Evolutionary conservation across 2,113 vertebrate genomes (phyloP).

Genomic region (Centropus bengalensis): DNA sequence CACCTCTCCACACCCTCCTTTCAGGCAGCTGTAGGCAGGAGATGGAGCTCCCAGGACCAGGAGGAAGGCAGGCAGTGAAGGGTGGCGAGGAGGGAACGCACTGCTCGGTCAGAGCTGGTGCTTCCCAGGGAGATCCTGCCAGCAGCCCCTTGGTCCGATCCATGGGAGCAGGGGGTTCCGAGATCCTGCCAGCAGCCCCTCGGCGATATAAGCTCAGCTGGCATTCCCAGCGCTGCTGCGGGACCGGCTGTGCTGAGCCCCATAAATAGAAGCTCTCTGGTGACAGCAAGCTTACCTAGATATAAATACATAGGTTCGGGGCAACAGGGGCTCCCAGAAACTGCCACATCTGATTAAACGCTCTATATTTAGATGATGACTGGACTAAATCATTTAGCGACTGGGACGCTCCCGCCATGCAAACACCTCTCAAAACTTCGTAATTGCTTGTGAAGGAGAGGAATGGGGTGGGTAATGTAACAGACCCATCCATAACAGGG

Average conservation of each 20-base stretch:
- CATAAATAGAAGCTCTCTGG: not conserved
- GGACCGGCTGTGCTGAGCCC: not conserved
- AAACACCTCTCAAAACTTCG: not conserved
- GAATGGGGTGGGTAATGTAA: not conserved
- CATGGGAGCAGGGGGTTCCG: not conserved
- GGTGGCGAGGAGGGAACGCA: too few relatives aligned
- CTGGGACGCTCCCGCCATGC: not conserved
- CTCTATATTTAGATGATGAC: constrained; percentile 29
- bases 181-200: rapidly evolving
- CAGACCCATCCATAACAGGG: not conserved
- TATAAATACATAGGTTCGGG: not conserved
- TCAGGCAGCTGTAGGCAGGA: too few relatives aligned
- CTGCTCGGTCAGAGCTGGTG: too few relatives aligned
- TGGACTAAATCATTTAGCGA: not conserved
- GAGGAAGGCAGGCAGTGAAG: too few relatives aligned
- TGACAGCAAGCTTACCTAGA: not conserved
- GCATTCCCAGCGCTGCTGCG: not conserved
- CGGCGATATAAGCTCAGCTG: not conserved
- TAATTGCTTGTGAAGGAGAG: not conserved
- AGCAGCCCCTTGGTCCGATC: too few relatives aligned
- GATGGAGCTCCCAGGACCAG: too few relatives aligned
- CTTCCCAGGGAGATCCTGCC: too few relatives aligned
- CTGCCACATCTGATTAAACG: not conserved
- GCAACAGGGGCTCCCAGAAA: not conserved
- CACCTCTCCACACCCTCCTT: too few relatives aligned